Conservation (phyloP, 2,888 invertebrate genomes). For the Ganaspis brasiliensis region DNA sequence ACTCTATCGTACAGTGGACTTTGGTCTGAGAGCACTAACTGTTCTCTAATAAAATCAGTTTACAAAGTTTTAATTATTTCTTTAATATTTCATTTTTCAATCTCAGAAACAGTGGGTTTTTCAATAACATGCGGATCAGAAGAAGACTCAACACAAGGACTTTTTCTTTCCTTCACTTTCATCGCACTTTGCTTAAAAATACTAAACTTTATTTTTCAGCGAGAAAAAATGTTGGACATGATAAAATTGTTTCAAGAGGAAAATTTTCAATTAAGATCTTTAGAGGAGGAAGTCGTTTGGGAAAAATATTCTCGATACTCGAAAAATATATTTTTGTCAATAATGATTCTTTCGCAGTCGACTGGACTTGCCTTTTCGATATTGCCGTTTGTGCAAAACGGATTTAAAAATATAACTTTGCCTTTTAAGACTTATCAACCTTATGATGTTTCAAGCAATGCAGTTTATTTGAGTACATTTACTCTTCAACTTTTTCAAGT, state of each 20-base stretch:
- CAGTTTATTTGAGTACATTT: conserved; percentile 30
- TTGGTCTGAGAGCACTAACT: conserved; percentile 44
- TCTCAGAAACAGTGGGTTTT: conserved; percentile 37
- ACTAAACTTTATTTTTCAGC: conserved; percentile 43
- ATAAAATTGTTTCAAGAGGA: conserved; percentile 31
- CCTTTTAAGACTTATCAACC: conserved; percentile 51
- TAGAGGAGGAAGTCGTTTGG: conserved; percentile 41
- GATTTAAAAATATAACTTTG: not conserved
- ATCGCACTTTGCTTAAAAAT: conserved; percentile 43
- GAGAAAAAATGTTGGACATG: conserved; percentile 28
- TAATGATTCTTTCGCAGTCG: conserved; percentile 43
- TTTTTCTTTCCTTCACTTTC: conserved; percentile 47
- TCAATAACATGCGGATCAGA: not conserved
- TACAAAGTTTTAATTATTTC: conserved; percentile 32
- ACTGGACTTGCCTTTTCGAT: not conserved
- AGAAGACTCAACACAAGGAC: conserved; percentile 43
- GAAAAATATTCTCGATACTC: not conserved
- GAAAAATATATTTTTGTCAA: conserved; percentile 27
- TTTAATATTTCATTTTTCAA: conserved; percentile 39
- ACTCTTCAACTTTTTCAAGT: conserved; percentile 29
- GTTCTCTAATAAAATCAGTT: conserved; percentile 24
- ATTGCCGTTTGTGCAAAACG: conserved; percentile 35
- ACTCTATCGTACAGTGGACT: conserved; percentile 43
- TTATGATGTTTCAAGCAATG: conserved; percentile 34
- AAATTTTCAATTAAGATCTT: conserved; percentile 10